phyloP scores from a whole-genome alignment of 2,888 invertebrate species.

The Ferdinandea cuprea region DNA sequence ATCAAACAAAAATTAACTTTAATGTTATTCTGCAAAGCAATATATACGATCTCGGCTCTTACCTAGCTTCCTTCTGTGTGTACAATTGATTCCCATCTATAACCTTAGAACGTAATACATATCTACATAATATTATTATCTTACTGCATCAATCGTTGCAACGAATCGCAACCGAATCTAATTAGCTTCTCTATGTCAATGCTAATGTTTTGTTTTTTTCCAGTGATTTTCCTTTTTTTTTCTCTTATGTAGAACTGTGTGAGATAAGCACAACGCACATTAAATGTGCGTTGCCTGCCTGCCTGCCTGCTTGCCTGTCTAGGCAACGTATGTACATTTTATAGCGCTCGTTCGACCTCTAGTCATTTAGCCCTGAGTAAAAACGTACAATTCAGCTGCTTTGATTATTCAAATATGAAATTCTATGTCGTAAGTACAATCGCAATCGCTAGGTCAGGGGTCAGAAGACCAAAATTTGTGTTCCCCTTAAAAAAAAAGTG shows the following conservation, averaged over 20 bases:
- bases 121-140: too few relatives aligned
- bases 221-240: constrained; percentile 1
- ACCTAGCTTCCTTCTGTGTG: too few relatives aligned
- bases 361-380: constrained; percentile 38
- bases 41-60: too few relatives aligned
- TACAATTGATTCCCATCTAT: not conserved
- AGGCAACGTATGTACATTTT: constrained; percentile 9
- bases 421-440: constrained; percentile 8
- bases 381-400: constrained; percentile 22
- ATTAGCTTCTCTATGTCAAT: constrained; percentile 22
- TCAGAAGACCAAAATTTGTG: constrained; percentile 13
- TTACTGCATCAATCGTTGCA: constrained; percentile 9
- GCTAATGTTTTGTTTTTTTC: constrained; percentile 18
- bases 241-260: constrained; percentile 5
- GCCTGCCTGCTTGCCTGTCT: not conserved
- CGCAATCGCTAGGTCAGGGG: constrained; percentile 15
- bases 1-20: too few relatives aligned
- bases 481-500: not conserved
- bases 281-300: not conserved
- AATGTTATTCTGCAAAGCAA: not conserved
- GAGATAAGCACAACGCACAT: constrained; percentile 4
- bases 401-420: constrained; percentile 30
- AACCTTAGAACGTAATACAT: not conserved
- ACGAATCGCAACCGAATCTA: constrained; percentile 3
- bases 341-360: constrained; percentile 37